phyloP scores from a whole-genome alignment of 2,888 invertebrate species.

The Carabus problematicus region DNA sequence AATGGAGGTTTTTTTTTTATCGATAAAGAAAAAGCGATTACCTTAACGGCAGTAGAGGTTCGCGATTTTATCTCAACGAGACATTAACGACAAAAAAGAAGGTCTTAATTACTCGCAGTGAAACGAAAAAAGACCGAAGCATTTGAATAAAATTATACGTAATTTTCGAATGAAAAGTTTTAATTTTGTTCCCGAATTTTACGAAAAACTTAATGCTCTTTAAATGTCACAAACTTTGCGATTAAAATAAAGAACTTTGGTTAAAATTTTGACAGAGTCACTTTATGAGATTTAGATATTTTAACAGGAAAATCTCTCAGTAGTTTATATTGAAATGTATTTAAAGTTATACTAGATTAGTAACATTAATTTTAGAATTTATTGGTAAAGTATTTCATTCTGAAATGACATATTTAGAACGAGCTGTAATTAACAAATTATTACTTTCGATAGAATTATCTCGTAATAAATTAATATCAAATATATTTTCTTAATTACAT shows the following conservation, averaged over 20 bases:
- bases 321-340: neutral
- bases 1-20: neutral
- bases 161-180: neutral
- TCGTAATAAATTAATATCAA: too few species aligned
- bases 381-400: too few species aligned
- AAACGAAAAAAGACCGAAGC: neutral
- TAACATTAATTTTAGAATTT: too few species aligned
- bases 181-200: neutral
- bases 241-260: neutral
- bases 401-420: too few species aligned
- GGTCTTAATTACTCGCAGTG: neutral
- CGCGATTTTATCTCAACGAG: neutral
- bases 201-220: neutral
- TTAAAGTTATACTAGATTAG: too few species aligned
- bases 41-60: neutral
- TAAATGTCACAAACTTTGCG: neutral
- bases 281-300: neutral
- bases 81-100: neutral
- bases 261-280: neutral
- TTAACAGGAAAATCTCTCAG: neutral
- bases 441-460: too few species aligned
- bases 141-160: neutral
- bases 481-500: too few species aligned
- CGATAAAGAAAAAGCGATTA: neutral
- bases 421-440: too few species aligned